Base-by-base conservation (phyloP, 2,888 invertebrate genomes). In the Asteroscopus sphinx region DNA sequence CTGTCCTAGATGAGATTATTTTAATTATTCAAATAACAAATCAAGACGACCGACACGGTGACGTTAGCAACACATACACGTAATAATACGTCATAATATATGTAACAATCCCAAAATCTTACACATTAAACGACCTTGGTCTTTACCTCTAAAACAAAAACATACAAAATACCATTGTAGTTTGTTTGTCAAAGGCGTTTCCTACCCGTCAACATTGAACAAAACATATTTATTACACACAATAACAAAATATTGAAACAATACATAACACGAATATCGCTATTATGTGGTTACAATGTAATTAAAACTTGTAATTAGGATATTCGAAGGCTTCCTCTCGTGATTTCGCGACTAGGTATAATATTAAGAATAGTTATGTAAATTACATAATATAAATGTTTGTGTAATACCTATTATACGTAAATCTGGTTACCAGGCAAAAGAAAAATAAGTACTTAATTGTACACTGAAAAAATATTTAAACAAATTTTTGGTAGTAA, bases 141-240 rank as follows among this genome's bases (percentile, higher is more conserved):
- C 33, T 8, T 4, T 32, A 12, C 12, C 12, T 8, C 32, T 0
- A 3, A 13, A 47, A 55, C 45, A 44, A 66, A 49, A 44, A 49
- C 70, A 49, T 56, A 55, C 65, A 70, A 70, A 65, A 66, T 66
- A 42, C 32, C 3, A n/a, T 47, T 57, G 39, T 52, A 16, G 6
- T 57, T 63, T 26, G 36, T 65, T 65, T 33, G 45, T 15, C 65
- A 69, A 65, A 65, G 56, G 30, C 35, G 49, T 71, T 67, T 72
- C 68, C 72, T 59, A 52, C 33, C 13, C 15, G 15, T 39, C 28
- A 55, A 45, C 28, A 46, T 2, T 13, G 11, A 8, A 33, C 15
- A 41, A 45, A 41, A 33, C 36, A 42, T 37, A 3, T 40, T n/a
- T 26, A 13, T 26, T 9, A 52, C 30, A 12, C 13, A 30, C 35